Base-by-base conservation (phyloP, 2,113 vertebrate genomes). In the Hypomesus transpacificus region DNA sequence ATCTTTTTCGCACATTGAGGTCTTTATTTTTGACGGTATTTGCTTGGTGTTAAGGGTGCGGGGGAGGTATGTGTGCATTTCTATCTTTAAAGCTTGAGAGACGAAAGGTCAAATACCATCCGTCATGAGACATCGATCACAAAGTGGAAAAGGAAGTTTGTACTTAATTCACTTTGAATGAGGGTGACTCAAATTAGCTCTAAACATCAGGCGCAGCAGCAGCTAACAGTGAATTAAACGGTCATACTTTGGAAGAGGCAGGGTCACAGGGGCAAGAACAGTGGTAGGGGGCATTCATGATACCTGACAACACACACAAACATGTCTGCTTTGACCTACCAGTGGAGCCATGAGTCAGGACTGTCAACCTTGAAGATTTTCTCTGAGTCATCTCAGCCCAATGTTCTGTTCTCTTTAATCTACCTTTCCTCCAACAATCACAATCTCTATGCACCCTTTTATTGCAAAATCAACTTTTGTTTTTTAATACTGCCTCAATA, bases 1-100 rank as follows among this genome's bases (percentile, higher is more conserved):
- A 91, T 91, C 81, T 88, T 82, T 89, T 88, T 85, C 64, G 79
- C 81, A 66, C 24, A 59, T 50, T 52, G 51, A 61, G 69, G 68
- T 82, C 53, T 21, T 57, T n/a, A 21, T 69, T 61, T 67, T 54
- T 34, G 17, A 54, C 57, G 2, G 20, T 21, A 14, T 31, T 13
- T 54, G 60, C 56, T 1, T 8, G 14, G 16, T 62, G 14, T 62
- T 28, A 62, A 28, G 26, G 24, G 60, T 22, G 26, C 26, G 9
- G 7, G 39, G 39, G 2, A 46, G 39, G 39, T 46, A 1, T 46
- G 39, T 46, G 24, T 26, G 3, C 24, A 26, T 46, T 46, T 46
- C 8, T 46, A 9, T 46, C 6, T 46, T 34, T 51, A 46, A 64
- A 53, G 54, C 14, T 72, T 39, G 61, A 39, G n/a, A 34, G 26